These are phyloP conservation scores for Dermochelys coriacea DNA, from an alignment of 2,797 vertebrate genomes.

Conservation along the genomic window DNA sequence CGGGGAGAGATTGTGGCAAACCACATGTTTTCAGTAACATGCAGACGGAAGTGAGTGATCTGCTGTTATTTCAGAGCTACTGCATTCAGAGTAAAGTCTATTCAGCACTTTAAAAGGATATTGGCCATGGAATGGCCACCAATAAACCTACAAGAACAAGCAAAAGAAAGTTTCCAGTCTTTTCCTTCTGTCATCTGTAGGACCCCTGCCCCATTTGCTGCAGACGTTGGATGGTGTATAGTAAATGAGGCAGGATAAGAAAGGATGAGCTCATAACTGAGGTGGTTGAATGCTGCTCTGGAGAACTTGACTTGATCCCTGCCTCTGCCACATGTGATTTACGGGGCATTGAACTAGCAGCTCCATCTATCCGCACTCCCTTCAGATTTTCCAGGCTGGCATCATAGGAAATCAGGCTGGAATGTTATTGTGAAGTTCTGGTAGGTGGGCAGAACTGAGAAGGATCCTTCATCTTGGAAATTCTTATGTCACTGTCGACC, in stretches of 20 bases:
- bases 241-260: not conserved
- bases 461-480: slow-evolving; percentile 73
- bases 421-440: slow-evolving; percentile 68
- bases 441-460: slow-evolving; percentile 47
- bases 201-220: not conserved
- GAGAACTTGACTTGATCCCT: not conserved
- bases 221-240: not conserved
- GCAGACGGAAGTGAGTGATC: not conserved
- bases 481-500: slow-evolving; percentile 32
- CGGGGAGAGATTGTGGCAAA: not conserved
- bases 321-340: slow-evolving; percentile 48
- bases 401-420: slow-evolving; percentile 58
- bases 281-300: not conserved
- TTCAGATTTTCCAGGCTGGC: slow-evolving; percentile 78
- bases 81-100: not conserved
- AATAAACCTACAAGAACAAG: not conserved
- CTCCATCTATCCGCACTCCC: slow-evolving; percentile 59
- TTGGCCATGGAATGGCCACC: not conserved
- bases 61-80: not conserved
- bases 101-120: not conserved
- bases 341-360: slow-evolving; percentile 49
- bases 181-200: not conserved
- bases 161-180: not conserved
- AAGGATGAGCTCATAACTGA: not conserved
- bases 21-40: not conserved